Base-by-base conservation (phyloP, 30 jellyfish, hydroid and myxozoan genomes). In the Haliclystus octoradiatus region DNA sequence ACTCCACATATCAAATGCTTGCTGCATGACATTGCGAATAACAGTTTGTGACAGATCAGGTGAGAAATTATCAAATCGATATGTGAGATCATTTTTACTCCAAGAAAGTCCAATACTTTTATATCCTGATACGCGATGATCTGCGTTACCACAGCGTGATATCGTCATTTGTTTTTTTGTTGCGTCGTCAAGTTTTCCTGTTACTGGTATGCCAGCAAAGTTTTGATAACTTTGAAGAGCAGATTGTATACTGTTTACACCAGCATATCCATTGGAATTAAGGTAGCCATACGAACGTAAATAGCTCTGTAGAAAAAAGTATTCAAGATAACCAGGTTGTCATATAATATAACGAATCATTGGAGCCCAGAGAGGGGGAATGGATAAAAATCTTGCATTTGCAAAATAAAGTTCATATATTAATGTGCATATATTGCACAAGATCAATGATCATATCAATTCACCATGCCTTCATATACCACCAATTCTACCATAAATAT, bases 61-160 rank as follows among this genome's bases (percentile, higher is more conserved):
- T 26, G 34, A 61, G 84, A 34, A 73, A 62, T 62, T 73, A 19
- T 52, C 72, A 62, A 73, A 73, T 5, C 66, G 50, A 65, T 52
- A 73, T 47, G 84, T 73, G 62, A 73, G 63, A 0, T 50, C 65
- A 4, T 69, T 52, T 26, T 49, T 62, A 33, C 24, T 23, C 71
- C 84, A 29, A 32, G 62, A 73, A n/a, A n/a, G n/a, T n/a, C n/a
- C n/a, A n/a, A n/a, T n/a, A n/a, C n/a, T n/a, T n/a, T n/a, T n/a
- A n/a, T n/a, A n/a, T 1, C 84, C 50, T 75, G 62, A 61, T 24
- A 0, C 30, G 25, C 84, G 50, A 9, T 27, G 71, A 34, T 62
- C 80, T 49, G 22, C 69, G 7, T 26, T n/a, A 14, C 84, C 84
- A 62, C 84, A 73, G 23, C 84, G 84, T 61, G 84, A 75, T 75